A percentile compares a stretch with the other conserved stretches of the same genome.
Evolutionary conservation across 2,113 vertebrate genomes (phyloP).

Genomic region (Tursiops truncatus): DNA sequence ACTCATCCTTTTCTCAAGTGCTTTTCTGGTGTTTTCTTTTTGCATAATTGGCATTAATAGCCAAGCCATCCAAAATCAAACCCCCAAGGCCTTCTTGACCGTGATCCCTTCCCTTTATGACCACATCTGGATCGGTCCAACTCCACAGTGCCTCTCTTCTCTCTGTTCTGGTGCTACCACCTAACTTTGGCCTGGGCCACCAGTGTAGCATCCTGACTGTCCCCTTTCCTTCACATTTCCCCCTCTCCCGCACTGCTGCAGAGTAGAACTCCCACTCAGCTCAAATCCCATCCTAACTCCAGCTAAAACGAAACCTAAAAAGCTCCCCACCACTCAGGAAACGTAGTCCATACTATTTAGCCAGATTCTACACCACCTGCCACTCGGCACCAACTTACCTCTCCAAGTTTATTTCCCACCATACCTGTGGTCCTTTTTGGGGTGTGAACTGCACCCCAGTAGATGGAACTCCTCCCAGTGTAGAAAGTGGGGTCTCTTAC

Average conservation of each 20-base stretch:
- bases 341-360: accelerated
- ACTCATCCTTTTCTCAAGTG: not conserved
- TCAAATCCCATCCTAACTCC: not conserved
- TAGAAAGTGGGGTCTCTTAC: not conserved
- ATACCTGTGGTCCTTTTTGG: not conserved
- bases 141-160: not conserved
- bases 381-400: not conserved
- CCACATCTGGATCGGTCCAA: not conserved
- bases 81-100: not conserved
- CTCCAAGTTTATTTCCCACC: not conserved
- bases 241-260: accelerated
- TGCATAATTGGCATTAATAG: not conserved
- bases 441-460: not conserved
- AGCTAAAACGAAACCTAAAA: not conserved
- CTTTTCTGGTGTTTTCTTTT: not conserved
- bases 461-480: not conserved
- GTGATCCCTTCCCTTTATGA: not conserved
- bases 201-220: accelerated
- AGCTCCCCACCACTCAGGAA: not conserved
- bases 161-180: not conserved
- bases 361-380: no score
- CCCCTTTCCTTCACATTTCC: accelerated
- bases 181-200: no score
- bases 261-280: not conserved
- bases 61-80: not conserved